A percentile compares a stretch with the other conserved stretches of the same genome.
Conservation (phyloP, 2,797 vertebrate genomes). For the Limosa lapponica region DNA sequence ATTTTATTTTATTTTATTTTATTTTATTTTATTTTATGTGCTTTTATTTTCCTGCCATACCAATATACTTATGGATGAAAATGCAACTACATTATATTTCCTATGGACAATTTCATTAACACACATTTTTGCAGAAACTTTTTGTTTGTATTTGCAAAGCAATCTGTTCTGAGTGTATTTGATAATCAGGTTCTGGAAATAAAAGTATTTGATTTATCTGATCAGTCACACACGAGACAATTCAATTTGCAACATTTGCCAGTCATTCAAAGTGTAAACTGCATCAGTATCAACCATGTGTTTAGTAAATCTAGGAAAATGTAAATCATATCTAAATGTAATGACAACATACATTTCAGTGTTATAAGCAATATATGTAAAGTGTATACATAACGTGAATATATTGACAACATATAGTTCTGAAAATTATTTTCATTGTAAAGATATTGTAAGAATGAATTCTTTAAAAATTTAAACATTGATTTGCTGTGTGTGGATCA, state of each 20-base stretch:
- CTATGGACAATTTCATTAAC: neutral
- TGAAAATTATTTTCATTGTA: neutral
- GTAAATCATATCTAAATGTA: neutral
- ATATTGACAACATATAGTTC: neutral
- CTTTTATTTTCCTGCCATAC: neutral
- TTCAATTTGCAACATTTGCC: neutral
- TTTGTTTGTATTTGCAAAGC: neutral
- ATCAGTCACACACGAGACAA: neutral
- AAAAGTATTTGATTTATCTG: neutral
- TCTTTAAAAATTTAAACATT: neutral
- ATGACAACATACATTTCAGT: neutral
- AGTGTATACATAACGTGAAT: neutral
- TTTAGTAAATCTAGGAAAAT: neutral
- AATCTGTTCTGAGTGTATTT: neutral
- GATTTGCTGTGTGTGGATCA: neutral
- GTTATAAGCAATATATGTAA: neutral
- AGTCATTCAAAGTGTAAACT: neutral
- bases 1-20: too few species aligned
- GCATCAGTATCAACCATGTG: neutral
- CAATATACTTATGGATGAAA: neutral
- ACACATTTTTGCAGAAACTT: neutral
- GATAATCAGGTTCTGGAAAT: neutral
- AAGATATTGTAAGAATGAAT: neutral
- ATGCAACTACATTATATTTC: neutral
- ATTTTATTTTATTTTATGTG: too few species aligned